Conservation (phyloP, 2,888 invertebrate genomes). For the Empis stercorea region DNA sequence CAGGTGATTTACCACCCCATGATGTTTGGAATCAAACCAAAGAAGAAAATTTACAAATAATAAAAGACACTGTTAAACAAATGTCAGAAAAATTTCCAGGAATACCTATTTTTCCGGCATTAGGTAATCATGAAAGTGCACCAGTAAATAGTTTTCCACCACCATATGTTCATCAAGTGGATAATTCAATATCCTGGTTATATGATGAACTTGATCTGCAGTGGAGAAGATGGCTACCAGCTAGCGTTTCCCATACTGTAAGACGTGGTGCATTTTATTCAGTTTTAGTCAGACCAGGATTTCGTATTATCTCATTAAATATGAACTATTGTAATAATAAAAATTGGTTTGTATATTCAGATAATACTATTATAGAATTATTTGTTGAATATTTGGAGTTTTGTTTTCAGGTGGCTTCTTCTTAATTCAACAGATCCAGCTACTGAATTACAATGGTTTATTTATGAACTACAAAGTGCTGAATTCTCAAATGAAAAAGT, state of each 20-base stretch:
- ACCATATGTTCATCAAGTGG: conserved; percentile 66
- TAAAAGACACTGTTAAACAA: conserved; percentile 73
- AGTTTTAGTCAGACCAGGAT: conserved; percentile 76
- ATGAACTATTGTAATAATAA: conserved; percentile 94
- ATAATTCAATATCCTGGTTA: conserved; percentile 79
- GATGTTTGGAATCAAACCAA: conserved; percentile 91
- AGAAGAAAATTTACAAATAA: conserved; percentile 72
- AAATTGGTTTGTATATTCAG: conserved; percentile 51
- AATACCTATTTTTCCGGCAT: conserved; percentile 82
- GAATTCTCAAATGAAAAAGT: conserved; percentile 91
- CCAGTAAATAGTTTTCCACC: conserved; percentile 92
- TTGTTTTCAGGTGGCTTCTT: conserved; percentile 50
- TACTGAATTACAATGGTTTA: conserved; percentile 88
- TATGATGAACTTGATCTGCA: conserved; percentile 80
- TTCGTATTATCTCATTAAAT: conserved; percentile 85
- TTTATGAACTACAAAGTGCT: conserved; percentile 84
- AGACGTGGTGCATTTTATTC: conserved; percentile 85
- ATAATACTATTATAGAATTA: too few species aligned
- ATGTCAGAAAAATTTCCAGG: conserved; percentile 81
- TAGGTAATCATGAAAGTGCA: conserved; percentile 94
- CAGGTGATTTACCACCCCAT: conserved; percentile 92
- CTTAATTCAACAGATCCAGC: conserved; percentile 94
- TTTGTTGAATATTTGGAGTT: too few species aligned
- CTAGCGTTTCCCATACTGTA: conserved; percentile 74
- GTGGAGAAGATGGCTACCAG: conserved; percentile 86